Base-by-base conservation (phyloP, 2,113 vertebrate genomes). In the Corythaixoides concolor region DNA sequence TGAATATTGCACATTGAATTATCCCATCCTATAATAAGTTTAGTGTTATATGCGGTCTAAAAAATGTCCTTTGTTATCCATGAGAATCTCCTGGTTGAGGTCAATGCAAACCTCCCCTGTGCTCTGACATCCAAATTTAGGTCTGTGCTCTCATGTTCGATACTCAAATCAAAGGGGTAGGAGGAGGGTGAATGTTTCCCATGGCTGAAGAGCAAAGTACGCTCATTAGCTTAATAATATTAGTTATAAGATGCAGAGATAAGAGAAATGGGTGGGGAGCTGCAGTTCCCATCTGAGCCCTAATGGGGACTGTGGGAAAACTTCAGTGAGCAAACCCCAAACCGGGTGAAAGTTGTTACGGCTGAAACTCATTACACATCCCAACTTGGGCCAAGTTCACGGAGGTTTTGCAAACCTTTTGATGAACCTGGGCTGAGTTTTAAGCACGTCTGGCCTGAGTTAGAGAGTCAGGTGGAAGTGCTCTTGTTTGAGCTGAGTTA, bases 291-390 rank as follows among this genome's bases (percentile, higher is more conserved):
- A 94, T 85, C 93, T 78, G 43, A 93, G 73, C 82, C 52, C 58
- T 93, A 39, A 91, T 62, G 64, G 89, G 85, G 49, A 94, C 87
- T 90, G 90, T 97, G 95, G 94, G 94, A 97, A 97, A 97, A 90
- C 79, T 88, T 30, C n/a, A 62, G 47, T 6, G 58, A 90, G 69
- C 78, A 86, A 95, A 92, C 87, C 86, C 88, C 80, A 87, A 76
- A 59, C 23, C 1, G 8, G 90, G 93, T 82, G 82, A 94, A 81
- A 96, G 82, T 66, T 13, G 0, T 66, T 85, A 79, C 70, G 89
- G 91, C 88, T 91, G 93, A 82, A 97, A 96, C 8, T 58, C 62
- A 56, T 94, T 70, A 83, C 41, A 43, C 19, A 73, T 4, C 81
- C 63, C 55, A 79, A 1, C 60, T 37, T 62, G 18, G 43, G 50